Base-by-base conservation (phyloP, 1,140 invertebrate species). In the Bombus terrestris region DNA sequence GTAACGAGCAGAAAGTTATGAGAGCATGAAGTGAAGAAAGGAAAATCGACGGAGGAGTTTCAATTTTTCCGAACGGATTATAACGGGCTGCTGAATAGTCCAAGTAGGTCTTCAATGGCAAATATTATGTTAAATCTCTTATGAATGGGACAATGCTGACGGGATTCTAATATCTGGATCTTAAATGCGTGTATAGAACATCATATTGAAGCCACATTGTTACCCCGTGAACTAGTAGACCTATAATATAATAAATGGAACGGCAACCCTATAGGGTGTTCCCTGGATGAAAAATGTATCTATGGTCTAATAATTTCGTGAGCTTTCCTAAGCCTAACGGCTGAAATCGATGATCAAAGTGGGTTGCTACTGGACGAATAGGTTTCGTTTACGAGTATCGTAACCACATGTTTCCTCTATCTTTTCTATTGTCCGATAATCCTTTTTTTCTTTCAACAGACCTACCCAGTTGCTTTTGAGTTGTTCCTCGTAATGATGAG, bases 71-170 rank as follows among this genome's bases (percentile, higher is more conserved):
- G 81, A 64, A 71, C 64, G 47, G 79, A 83, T 82, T 86, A 79
- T 88, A 76, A 90, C 78, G 72, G 74, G 35, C 25, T 18, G 64
- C 8, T 89, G 85, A 89, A 91, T 91, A 74, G 79, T 39, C 81
- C 79, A 41, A 82, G 86, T 91, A 88, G 90, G 92, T 89, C 93
- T 94, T 94, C 94, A 93, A 94, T 95, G 89, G 93, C 91, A 95
- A 94, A 95, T 94, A 95, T 95, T 95, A 94, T 95, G 94, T 94
- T 94, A 94, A 95, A 94, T 94, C 94, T 94, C 91, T 90, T 79
- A 72, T 95, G 93, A 95, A 94, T 93, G 86, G 93, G 89, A 94
- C 93, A 94, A 95, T 94, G 89, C 83, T 74, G 85, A 53, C 69
- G 59, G 84, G 75, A 83, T 74, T 85, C 92, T 91, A 94, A 94